These are phyloP conservation scores for Mesorhabditis belari DNA, from an alignment of 2,888 invertebrate genomes.

Conservation along the genomic window DNA sequence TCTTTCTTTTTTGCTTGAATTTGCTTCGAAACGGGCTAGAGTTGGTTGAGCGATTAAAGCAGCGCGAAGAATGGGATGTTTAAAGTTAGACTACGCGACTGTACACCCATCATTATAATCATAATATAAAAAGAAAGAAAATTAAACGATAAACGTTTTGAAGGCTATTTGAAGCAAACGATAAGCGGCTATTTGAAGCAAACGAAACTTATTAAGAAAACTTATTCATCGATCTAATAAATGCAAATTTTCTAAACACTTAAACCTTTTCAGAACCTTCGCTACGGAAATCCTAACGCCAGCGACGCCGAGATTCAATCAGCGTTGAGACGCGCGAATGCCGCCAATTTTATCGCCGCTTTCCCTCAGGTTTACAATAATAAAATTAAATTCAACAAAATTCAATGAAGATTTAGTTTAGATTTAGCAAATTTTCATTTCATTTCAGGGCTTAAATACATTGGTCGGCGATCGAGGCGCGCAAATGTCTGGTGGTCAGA, in stretches of 20 bases:
- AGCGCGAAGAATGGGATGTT: no score
- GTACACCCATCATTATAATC: no score
- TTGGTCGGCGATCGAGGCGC: constrained; percentile 56
- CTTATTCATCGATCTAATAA: no score
- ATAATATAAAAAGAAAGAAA: no score
- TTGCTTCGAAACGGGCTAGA: no score
- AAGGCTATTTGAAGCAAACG: no score
- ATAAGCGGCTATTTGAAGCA: no score
- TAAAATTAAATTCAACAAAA: not conserved
- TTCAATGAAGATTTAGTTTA: no score
- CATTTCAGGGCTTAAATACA: constrained; percentile 52
- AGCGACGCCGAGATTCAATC: constrained; percentile 30
- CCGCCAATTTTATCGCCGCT: constrained; percentile 54
- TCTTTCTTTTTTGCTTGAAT: no score
- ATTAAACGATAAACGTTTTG: no score
- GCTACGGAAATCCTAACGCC: constrained; percentile 48
- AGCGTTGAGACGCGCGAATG: constrained; percentile 54
- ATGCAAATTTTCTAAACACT: not conserved
- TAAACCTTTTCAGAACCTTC: constrained; percentile 54
- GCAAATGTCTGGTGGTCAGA: constrained; percentile 57
- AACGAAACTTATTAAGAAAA: constrained; percentile 55
- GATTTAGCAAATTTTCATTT: not conserved
- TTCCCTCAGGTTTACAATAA: constrained; percentile 43
- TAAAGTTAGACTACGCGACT: no score
- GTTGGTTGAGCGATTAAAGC: no score